A percentile compares a stretch with the other conserved stretches of the same genome.
These are phyloP conservation scores for Phocides pigmalion DNA, from an alignment of 1,140 invertebrate genomes.

Conservation along the genomic window DNA sequence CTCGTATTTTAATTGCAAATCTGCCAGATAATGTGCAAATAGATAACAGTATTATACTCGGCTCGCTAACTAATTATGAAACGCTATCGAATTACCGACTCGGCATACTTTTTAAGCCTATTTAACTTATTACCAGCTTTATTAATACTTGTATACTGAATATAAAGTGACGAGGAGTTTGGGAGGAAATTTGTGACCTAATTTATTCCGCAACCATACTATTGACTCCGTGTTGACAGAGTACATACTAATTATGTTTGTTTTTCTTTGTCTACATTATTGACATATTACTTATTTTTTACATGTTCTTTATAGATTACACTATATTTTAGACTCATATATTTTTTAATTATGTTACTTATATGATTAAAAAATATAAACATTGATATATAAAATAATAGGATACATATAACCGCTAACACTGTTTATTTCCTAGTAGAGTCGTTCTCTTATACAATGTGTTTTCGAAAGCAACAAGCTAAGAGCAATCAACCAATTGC, in stretches of 20 bases:
- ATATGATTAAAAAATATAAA: neutral
- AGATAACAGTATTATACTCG: conserved; percentile 80
- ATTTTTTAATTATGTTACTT: neutral
- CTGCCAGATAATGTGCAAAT: conserved; percentile 82
- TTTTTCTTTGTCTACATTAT: neutral
- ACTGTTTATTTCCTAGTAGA: neutral
- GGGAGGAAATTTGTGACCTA: conserved; percentile 30
- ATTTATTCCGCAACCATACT: conserved; percentile 14
- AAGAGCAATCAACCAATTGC: conserved; percentile 20
- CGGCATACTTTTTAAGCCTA: conserved; percentile 42
- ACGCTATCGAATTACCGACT: conserved; percentile 62
- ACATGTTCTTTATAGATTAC: neutral
- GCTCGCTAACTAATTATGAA: conserved; percentile 77
- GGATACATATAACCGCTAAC: too few relatives aligned
- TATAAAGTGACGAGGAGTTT: conserved; percentile 11
- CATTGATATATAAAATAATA: too few relatives aligned
- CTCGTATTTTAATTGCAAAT: conserved; percentile 83
- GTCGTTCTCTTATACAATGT: neutral
- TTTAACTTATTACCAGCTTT: conserved; percentile 28
- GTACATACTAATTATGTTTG: neutral
- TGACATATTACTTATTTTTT: neutral
- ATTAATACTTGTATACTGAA: conserved; percentile 22
- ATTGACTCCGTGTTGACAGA: conserved; percentile 6
- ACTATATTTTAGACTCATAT: neutral
- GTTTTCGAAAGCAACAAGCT: conserved; percentile 24